Evolutionary conservation across 2,888 invertebrate genomes (phyloP).

Genomic region (Gerris lacustris): DNA sequence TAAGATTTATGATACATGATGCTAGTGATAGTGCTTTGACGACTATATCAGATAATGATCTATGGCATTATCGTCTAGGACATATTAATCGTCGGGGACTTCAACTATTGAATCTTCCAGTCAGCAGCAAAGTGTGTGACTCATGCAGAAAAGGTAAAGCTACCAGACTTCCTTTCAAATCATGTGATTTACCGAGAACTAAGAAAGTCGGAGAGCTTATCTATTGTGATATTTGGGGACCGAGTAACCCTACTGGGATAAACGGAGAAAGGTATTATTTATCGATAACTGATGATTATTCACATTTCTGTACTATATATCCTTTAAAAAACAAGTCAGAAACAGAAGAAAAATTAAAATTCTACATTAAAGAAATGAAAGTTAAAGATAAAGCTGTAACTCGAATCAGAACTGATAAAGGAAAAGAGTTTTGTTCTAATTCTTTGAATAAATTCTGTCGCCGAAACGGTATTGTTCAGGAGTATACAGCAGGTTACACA

Average conservation of each 20-base stretch:
- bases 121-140: constrained; percentile 16
- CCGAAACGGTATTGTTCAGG: constrained; percentile 15
- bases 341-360: neutral
- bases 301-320: constrained; percentile 1
- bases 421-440: constrained; percentile 24
- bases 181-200: constrained; percentile 10
- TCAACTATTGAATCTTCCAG: constrained; percentile 16
- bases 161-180: constrained; percentile 17
- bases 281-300: constrained; percentile 11
- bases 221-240: constrained; percentile 16
- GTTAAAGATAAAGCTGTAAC: neutral
- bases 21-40: neutral
- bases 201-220: constrained; percentile 11
- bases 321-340: neutral
- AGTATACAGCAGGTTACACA: constrained; percentile 19
- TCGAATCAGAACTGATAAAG: constrained; percentile 24
- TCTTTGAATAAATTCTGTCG: constrained; percentile 1
- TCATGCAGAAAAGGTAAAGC: constrained; percentile 19
- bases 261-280: constrained; percentile 10
- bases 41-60: neutral
- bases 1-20: neutral
- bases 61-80: constrained; percentile 17
- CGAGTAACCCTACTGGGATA: neutral
- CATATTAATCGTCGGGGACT: constrained; percentile 17
- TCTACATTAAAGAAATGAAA: constrained; percentile 2